phyloP scores from a whole-genome alignment of 2,113 vertebrate species.

The Chaetops frenatus region DNA sequence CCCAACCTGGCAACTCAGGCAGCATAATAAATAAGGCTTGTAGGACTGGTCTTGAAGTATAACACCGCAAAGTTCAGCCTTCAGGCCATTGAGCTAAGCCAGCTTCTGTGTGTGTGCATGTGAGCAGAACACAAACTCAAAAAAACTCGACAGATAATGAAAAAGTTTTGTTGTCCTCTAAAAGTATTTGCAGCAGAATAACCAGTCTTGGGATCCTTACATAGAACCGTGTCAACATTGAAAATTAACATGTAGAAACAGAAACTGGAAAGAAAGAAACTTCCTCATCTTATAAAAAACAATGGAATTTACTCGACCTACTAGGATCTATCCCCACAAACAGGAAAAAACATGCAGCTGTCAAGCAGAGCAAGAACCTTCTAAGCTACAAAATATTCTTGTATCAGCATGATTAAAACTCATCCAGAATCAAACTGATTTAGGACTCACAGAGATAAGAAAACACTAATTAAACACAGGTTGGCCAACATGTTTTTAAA shows the following conservation, averaged over 20 bases:
- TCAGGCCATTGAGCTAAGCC: not conserved
- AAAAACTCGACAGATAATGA: not conserved
- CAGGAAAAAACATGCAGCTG: not conserved
- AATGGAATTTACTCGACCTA: not conserved
- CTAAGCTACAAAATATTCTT: not conserved
- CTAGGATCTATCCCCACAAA: not conserved
- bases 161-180: not conserved
- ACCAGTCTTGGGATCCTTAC: not conserved
- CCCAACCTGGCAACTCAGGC: not conserved
- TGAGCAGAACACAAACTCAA: not conserved
- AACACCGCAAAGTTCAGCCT: not conserved
- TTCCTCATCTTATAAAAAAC: not conserved
- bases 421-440: not conserved
- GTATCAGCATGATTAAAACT: not conserved
- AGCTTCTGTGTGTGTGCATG: not conserved
- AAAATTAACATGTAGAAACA: not conserved
- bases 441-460: not conserved
- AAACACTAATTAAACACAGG: constrained; percentile 16
- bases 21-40: not conserved
- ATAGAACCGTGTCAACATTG: not conserved
- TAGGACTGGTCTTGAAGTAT: not conserved
- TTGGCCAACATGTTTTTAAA: constrained; percentile 20
- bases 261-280: not conserved
- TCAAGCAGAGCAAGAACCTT: not conserved
- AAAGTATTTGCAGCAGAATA: not conserved